Base-by-base conservation (phyloP, 1,140 invertebrate species). In the Dryas iulia region DNA sequence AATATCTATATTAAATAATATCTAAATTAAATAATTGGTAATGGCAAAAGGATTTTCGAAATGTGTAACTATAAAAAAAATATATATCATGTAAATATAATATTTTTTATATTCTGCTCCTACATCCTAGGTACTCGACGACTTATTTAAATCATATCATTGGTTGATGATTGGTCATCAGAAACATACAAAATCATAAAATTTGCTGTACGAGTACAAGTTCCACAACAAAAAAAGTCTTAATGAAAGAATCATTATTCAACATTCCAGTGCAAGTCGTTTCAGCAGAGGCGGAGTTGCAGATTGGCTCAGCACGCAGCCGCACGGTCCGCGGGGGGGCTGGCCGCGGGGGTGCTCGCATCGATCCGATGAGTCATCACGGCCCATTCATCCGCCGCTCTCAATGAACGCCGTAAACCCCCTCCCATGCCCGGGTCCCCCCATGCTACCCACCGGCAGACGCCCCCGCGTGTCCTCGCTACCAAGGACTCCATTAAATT, bases 291-390 rank as follows among this genome's bases (percentile, higher is more conserved):
- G 39, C 56, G 25, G 62, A 61, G 72, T 67, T 76, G 72, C 78
- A 72, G 68, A 58, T 59, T 65, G 63, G 61, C 30, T 57, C 62
- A 69, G 66, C 58, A 69, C 77, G 78, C 77, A 79, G 82, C 65
- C 73, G 66, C 58, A 57, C 12, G 4, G 66, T 54, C 35, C 21
- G 61, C 52, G 52, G 12, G 59, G 67, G 26, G 77, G 25, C 58
- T 12, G 70, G 59, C 66, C 61, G 64, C 66, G 66, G 70, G 69
- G 65, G 66, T 54, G 60, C 33, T 63, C 35, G 73, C 73, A 90
- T 90, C 86, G 87, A 90, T 90, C 84, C 77, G 83, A 65, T 90
- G 87, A 88, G 69, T 88, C 87, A 88, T 79, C 83, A 78, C 78
- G 72, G 74, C 78, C 78, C 88, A 90, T 90, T 90, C 88, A 90